Percentiles rank a stretch among this genome's conserved stretches.
Evolutionary conservation across 2,113 vertebrate genomes (phyloP).

Genomic region (Dissostichus mawsoni): DNA sequence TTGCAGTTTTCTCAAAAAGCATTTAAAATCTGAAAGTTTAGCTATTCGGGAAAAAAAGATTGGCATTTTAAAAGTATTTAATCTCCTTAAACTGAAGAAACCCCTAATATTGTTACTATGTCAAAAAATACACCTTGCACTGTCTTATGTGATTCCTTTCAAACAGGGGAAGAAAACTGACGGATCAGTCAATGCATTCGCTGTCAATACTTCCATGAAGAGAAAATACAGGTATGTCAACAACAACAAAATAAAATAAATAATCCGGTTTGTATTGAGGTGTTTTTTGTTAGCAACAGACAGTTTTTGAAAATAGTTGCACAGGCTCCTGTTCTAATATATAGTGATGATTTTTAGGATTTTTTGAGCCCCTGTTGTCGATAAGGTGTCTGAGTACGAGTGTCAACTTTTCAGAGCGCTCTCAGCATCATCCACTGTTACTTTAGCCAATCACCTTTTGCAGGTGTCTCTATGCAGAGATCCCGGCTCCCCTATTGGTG

Average conservation of each 20-base stretch:
- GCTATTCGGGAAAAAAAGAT: too few species aligned
- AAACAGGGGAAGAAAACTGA: constrained; percentile 92
- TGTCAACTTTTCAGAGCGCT: constrained; percentile 41
- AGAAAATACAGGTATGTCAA: constrained; percentile 94
- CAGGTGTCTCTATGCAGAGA: constrained; percentile 82
- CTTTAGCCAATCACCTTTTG: constrained; percentile 80
- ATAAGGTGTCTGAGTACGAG: constrained; percentile 18
- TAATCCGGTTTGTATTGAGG: background rate
- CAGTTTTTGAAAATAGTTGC: background rate
- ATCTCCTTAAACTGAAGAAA: too few species aligned
- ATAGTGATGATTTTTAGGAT: background rate
- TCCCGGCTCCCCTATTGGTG: constrained; percentile 79
- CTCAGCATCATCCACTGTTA: constrained; percentile 40
- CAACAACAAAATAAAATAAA: background rate
- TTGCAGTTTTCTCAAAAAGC: too few species aligned
- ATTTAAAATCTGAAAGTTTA: too few species aligned
- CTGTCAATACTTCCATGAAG: constrained; percentile 95
- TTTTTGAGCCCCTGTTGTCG: background rate
- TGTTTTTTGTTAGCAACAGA: background rate
- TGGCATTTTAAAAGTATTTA: too few species aligned
- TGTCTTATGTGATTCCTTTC: constrained; percentile 33
- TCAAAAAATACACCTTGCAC: background rate
- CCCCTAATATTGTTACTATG: too few species aligned
- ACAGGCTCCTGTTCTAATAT: background rate
- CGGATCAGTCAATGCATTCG: constrained; percentile 91